phyloP scores from a whole-genome alignment of 2,797 vertebrate genomes.

The Chaenodraco wilsoni region DNA sequence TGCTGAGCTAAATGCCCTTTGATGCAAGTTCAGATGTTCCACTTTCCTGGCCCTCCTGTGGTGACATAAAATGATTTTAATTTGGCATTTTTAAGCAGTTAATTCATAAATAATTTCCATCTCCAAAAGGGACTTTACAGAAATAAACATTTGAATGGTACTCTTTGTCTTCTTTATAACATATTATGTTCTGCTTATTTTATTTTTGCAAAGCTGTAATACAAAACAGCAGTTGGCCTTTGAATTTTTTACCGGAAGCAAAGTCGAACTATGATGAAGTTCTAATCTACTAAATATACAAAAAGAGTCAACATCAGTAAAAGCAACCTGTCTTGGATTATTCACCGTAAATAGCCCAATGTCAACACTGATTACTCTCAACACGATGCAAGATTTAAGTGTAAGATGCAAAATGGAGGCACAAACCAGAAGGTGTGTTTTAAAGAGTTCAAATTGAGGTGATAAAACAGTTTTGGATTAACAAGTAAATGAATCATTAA shows the following conservation, averaged over 20 bases:
- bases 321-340: background rate
- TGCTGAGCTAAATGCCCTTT: constrained; percentile 34
- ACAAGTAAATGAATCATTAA: constrained; percentile 6
- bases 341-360: background rate
- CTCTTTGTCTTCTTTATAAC: constrained; percentile 44
- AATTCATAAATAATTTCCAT: constrained; percentile 59
- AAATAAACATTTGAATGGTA: constrained; percentile 55
- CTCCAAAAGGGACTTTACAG: constrained; percentile 34
- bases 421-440: background rate
- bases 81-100: constrained; percentile 48
- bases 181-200: constrained; percentile 38
- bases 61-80: constrained; percentile 39
- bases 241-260: constrained; percentile 5
- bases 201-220: constrained; percentile 23
- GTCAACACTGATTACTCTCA: background rate
- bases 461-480: background rate
- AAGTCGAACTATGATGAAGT: background rate
- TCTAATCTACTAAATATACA: background rate
- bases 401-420: background rate
- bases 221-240: constrained; percentile 16
- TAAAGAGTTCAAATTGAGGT: constrained; percentile 1
- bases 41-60: constrained; percentile 35
- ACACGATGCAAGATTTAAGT: background rate
- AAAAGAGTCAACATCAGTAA: background rate
- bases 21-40: constrained; percentile 38